Base-by-base conservation (phyloP, 2,113 vertebrate species). In the Corythaixoides concolor region DNA sequence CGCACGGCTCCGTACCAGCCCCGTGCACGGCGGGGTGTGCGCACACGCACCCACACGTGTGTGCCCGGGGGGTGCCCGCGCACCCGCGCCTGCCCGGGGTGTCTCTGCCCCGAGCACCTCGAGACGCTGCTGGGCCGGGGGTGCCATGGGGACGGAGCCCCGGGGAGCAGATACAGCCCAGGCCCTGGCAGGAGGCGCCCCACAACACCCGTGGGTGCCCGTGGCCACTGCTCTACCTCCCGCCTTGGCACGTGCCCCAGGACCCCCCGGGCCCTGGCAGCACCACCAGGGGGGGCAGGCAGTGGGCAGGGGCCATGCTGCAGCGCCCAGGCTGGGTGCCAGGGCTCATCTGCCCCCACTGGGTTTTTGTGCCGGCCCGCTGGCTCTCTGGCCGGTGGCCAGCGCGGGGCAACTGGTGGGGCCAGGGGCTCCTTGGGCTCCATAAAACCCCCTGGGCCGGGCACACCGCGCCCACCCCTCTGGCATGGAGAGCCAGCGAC, bases 401-500 rank as follows among this genome's bases (percentile, higher is more conserved):
- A 74, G 66, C 0, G 1, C 0, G 5, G 27, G 52, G 39, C 4
- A 4, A 55, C 62, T 2, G 5, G 56, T 8, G 1, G 81, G 55
- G 12, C 16, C 2, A 0, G 47, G 37, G 28, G 41, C 33, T 52
- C 17, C 49, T 50, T 1, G 0, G 22, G 24, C 62, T 75, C 55
- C 72, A 97, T 96, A 96, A 96, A 96, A 70, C 5, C 62, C 80
- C n/a, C 8, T 0, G 1, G 24, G 15, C 27, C 1, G 6, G 12
- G 26, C 70, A 12, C 92, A 18, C 5, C 14, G 2, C 10, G 0
- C 82, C n/a, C 87, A 32, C 5, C n/a, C 70, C 39, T 8, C 27
- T 63, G 74, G 72, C 96, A 98, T 98, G 98, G 98, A 99, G 81
- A 97, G 95, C 94, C 98, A 70, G 56, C 95, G 96, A 60, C 53